A percentile compares a stretch with the other conserved stretches of the same genome.
These are phyloP conservation scores for Melanotaenia duboulayi DNA, from an alignment of 2,113 vertebrate genomes.

Conservation along the genomic window DNA sequence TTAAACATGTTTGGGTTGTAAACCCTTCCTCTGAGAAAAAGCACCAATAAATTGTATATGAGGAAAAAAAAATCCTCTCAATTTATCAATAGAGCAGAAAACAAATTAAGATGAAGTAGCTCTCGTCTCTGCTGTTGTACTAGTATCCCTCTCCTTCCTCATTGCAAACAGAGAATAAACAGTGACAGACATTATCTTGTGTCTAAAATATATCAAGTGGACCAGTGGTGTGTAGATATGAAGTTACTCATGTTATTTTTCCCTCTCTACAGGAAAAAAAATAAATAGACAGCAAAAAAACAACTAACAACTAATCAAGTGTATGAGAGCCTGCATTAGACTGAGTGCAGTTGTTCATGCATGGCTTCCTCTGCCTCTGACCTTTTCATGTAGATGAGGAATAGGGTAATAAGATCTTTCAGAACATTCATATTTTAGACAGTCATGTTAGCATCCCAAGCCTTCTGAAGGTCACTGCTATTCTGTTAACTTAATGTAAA, in stretches of 20 bases:
- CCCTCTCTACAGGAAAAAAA: neutral
- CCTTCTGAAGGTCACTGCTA: slow-evolving; percentile 46
- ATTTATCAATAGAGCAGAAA: slow-evolving; percentile 10
- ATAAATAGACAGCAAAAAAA: neutral
- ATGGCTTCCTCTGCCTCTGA: slow-evolving; percentile 20
- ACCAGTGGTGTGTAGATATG: neutral
- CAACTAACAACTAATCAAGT: slow-evolving; percentile 24
- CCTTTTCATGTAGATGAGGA: slow-evolving; percentile 42
- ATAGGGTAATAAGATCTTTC: slow-evolving; percentile 60
- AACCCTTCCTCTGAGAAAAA: slow-evolving; percentile 3
- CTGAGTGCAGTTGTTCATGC: slow-evolving; percentile 1
- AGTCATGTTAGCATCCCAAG: slow-evolving; percentile 20
- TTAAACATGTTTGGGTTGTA: slow-evolving; percentile 1
- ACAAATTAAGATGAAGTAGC: neutral
- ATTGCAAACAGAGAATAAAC: neutral
- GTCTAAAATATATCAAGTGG: neutral
- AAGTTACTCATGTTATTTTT: neutral
- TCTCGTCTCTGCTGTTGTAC: neutral
- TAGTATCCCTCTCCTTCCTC: neutral
- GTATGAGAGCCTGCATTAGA: neutral
- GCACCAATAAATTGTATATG: too few species aligned
- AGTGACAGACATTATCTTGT: neutral
- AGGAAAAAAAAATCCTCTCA: neutral
- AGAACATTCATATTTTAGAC: slow-evolving; percentile 16
- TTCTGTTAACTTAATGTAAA: slow-evolving; percentile 27